Conservation (phyloP, 2,797 vertebrate genomes). For the Rhadinocentrus ornatus region DNA sequence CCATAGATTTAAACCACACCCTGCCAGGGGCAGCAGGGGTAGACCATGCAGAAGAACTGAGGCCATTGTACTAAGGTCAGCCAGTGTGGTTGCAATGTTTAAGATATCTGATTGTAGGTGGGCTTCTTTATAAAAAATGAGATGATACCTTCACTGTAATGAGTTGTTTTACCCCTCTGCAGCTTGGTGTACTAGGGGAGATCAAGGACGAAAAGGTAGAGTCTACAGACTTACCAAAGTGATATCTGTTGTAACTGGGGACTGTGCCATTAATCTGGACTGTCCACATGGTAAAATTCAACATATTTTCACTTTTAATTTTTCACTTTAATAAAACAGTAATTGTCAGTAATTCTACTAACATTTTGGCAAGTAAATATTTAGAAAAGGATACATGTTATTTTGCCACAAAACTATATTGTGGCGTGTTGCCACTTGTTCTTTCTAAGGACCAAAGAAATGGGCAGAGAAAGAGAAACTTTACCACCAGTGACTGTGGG, state of each 20-base stretch:
- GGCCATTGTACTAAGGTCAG: constrained; percentile 60
- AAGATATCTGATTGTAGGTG: constrained; percentile 28
- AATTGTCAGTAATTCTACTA: constrained; percentile 79
- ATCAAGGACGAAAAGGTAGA: constrained; percentile 81
- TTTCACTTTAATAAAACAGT: constrained; percentile 63
- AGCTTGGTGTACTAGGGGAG: constrained; percentile 75
- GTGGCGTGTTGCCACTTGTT: constrained; percentile 3
- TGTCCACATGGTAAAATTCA: constrained; percentile 33
- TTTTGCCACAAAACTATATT: constrained; percentile 2
- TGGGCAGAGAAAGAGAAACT: not conserved
- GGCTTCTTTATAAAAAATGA: constrained; percentile 28
- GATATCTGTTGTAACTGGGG: constrained; percentile 27
- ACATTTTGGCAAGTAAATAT: constrained; percentile 41
- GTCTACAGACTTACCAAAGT: constrained; percentile 58
- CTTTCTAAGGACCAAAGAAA: constrained; percentile 16
- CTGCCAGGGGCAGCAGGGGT: constrained; percentile 78
- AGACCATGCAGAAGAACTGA: constrained; percentile 79
- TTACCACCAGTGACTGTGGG: constrained; percentile 28
- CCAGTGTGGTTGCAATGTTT: constrained; percentile 29
- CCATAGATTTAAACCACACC: constrained; percentile 71
- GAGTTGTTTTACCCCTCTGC: constrained; percentile 69
- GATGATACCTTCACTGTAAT: constrained; percentile 34
- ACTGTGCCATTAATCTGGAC: constrained; percentile 79
- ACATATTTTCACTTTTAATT: constrained; percentile 54
- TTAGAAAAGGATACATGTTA: constrained; percentile 7